Base-by-base conservation (phyloP, 2,113 vertebrate genomes). In the Sisor rabdophorus region DNA sequence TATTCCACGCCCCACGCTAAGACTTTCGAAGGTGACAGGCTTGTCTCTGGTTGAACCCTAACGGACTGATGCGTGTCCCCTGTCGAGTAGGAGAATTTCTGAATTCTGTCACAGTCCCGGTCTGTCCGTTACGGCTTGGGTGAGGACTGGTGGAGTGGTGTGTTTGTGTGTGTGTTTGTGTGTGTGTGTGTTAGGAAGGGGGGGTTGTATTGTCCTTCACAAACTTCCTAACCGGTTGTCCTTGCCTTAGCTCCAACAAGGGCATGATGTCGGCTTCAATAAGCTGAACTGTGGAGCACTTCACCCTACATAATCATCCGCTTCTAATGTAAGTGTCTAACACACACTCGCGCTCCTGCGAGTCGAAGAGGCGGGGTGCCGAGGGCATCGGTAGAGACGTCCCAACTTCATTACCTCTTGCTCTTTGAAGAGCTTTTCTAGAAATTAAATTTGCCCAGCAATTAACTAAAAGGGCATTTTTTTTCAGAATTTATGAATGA, bases 41-140 rank as follows among this genome's bases (percentile, higher is more conserved):
- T 90, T 89, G 92, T 91, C 91, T 93, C 89, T 89, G 89, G 52
- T 77, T 88, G 90, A 91, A 91, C 47, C 58, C 89, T 90, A 91
- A 93, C 91, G 90, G 93, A 93, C 91, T 94, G 93, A 94, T 93
- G 92, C 90, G 89, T 90, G 88, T 91, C 88, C 90, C 89, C 70
- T 28, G 86, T 92, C 89, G 91, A 89, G 88, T 88, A 90, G 92
- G 89, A 93, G n/a, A n/a, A n/a, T n/a, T n/a, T n/a, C n/a, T n/a
- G n/a, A n/a, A n/a, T n/a, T n/a, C 92, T 86, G 71, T 4, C 75
- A 88, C 88, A 87, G 87, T 91, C 90, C 90, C 89, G 89, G 73
- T 79, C 80, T 81, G 60, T 84, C 77, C 69, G 53, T 48, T 47
- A 22, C 28, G 32, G 73, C 15, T 54, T 50, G 50, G 73, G 73